A percentile compares a stretch with the other conserved stretches of the same genome.
Conservation (phyloP, 2,888 invertebrate species). For the Folsomia manolachei region DNA sequence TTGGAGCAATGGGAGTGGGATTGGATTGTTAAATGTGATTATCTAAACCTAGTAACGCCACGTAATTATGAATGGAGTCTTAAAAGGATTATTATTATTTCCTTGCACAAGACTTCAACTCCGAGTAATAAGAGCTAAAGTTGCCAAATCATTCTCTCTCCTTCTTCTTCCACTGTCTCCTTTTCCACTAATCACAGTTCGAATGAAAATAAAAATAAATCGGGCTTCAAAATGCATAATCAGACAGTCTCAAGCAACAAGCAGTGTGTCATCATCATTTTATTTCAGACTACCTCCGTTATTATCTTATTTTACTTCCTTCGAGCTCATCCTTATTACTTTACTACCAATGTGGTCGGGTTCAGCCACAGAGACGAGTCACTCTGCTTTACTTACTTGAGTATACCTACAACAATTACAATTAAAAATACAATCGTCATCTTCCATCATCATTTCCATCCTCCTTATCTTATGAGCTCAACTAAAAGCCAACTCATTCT, state of each 20-base stretch:
- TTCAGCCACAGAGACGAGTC: not conserved
- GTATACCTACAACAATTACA: not conserved
- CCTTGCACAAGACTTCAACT: slow-evolving; percentile 1
- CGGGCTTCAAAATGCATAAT: not conserved
- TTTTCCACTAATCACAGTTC: slow-evolving; percentile 20
- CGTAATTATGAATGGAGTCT: slow-evolving; percentile 25
- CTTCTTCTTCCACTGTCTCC: too few relatives aligned
- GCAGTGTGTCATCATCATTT: not conserved
- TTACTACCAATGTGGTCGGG: too few relatives aligned
- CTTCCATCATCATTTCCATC: not conserved
- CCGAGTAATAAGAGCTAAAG: slow-evolving; percentile 19
- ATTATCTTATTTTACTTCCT: too few relatives aligned
- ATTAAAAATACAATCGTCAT: slow-evolving; percentile 5
- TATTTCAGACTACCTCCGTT: not conserved
- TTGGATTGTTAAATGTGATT: slow-evolving; percentile 5
- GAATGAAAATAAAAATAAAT: slow-evolving; percentile 3
- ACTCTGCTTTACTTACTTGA: not conserved
- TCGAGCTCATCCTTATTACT: not conserved
- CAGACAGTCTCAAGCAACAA: not conserved
- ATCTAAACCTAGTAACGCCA: slow-evolving; percentile 15
- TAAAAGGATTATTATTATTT: slow-evolving; percentile 35
- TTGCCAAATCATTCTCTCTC: slow-evolving; percentile 34
- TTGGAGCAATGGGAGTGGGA: not conserved
- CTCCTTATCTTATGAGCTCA: too few relatives aligned
- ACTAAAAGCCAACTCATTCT: not conserved